phyloP scores from a whole-genome alignment of 1,140 invertebrate genomes.

The Wasmannia auropunctata region DNA sequence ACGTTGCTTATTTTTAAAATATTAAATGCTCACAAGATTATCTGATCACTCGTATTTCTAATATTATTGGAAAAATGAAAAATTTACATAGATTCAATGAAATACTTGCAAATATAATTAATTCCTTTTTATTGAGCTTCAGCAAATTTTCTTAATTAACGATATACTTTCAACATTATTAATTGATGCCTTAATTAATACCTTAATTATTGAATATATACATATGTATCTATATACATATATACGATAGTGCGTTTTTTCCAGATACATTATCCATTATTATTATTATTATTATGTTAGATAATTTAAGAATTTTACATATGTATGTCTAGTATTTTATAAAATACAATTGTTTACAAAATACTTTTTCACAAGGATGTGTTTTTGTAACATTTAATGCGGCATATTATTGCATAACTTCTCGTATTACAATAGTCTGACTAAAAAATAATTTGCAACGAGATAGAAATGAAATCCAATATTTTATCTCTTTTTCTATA shows the following conservation, averaged over 20 bases:
- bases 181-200: not conserved
- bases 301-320: not conserved
- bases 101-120: not conserved
- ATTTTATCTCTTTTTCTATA: not conserved
- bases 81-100: not conserved
- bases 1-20: not conserved
- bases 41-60: not conserved
- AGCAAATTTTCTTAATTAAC: not conserved
- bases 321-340: not conserved
- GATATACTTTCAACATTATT: not conserved
- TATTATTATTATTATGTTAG: not conserved
- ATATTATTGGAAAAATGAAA: not conserved
- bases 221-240: not conserved
- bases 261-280: not conserved
- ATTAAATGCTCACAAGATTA: not conserved
- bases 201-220: not conserved
- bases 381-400: constrained; percentile 2
- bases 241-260: not conserved
- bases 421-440: not conserved
- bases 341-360: not conserved
- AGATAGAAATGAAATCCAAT: not conserved
- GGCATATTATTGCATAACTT: not conserved
- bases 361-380: not conserved
- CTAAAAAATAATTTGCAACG: not conserved
- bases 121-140: not conserved